A percentile compares a stretch with the other conserved stretches of the same genome.
Conservation (phyloP, 2,888 invertebrate genomes). For the Idaea dimidiata region DNA sequence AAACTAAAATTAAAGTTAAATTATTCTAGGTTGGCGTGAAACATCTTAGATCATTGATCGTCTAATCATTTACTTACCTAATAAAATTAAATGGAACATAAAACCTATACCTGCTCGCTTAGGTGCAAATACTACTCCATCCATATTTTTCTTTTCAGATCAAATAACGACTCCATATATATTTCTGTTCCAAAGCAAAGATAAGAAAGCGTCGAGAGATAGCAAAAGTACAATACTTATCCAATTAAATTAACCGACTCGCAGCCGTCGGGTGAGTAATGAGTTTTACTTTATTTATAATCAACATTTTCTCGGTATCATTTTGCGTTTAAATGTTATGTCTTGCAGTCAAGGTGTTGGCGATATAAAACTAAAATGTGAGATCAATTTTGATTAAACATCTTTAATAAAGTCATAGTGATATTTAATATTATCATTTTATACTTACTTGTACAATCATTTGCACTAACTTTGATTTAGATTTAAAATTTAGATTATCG, state of each 20-base stretch:
- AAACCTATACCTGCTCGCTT: no score
- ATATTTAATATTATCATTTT: background rate
- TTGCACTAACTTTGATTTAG: no score
- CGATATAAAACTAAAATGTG: background rate
- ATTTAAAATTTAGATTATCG: no score
- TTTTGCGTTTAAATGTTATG: constrained; percentile 27
- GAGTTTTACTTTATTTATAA: constrained; percentile 47
- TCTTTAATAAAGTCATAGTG: background rate
- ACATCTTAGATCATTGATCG: no score
- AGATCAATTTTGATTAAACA: background rate
- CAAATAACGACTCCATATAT: constrained; percentile 29
- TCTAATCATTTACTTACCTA: no score
- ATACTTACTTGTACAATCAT: no score
- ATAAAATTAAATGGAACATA: no score
- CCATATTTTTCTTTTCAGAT: no score
- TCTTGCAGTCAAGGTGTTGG: background rate
- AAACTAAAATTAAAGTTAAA: no score
- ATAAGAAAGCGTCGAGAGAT: constrained; percentile 65
- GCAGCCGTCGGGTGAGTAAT: constrained; percentile 46
- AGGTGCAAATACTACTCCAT: constrained; percentile 28
- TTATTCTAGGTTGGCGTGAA: no score
- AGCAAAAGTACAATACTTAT: constrained; percentile 64
- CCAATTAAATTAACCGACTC: constrained; percentile 68
- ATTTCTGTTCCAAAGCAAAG: constrained; percentile 40
- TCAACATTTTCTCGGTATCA: constrained; percentile 31